These are phyloP conservation scores for Drosophila suzukii DNA, from an alignment of 1,140 invertebrate genomes.

Conservation along the genomic window DNA sequence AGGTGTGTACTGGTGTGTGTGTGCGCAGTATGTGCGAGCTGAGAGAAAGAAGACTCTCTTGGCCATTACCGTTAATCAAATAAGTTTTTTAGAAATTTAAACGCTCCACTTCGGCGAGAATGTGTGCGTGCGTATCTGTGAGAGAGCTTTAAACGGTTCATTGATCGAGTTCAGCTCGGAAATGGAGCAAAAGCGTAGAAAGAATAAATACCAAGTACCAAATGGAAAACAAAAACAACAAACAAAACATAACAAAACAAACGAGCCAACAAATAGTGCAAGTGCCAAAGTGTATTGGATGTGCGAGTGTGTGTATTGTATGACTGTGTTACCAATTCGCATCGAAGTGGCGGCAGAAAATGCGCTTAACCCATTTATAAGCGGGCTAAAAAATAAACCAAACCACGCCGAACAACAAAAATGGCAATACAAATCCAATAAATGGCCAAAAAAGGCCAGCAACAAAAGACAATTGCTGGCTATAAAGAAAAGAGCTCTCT, in stretches of 20 bases:
- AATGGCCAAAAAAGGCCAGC: conserved; percentile 26
- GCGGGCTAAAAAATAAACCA: conserved; percentile 21
- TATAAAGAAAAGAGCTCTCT: neutral
- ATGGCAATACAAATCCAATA: conserved; percentile 51
- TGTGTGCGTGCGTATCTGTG: conserved; percentile 39
- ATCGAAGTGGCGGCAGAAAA: conserved; percentile 36
- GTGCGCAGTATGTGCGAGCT: conserved; percentile 18
- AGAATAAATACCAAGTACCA: conserved; percentile 37
- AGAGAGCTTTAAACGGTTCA: conserved; percentile 70
- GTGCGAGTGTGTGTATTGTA: conserved; percentile 3
- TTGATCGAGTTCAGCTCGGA: conserved; percentile 74
- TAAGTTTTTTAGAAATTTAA: conserved; percentile 82
- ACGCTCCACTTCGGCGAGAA: conserved; percentile 57
- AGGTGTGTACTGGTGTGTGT: conserved; percentile 24
- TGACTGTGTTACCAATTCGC: conserved; percentile 49
- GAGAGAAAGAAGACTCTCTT: conserved; percentile 51
- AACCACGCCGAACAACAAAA: conserved; percentile 9
- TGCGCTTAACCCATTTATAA: conserved; percentile 73
- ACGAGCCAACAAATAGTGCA: conserved; percentile 55
- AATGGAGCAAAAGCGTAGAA: conserved; percentile 60
- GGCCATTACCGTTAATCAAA: conserved; percentile 78
- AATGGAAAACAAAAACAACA: neutral
- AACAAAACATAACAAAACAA: conserved; percentile 30
- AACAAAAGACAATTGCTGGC: neutral
- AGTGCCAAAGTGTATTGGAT: conserved; percentile 50